Evolutionary conservation across 2,888 invertebrate genomes (phyloP).

Genomic region (Pterobdella sp.): DNA sequence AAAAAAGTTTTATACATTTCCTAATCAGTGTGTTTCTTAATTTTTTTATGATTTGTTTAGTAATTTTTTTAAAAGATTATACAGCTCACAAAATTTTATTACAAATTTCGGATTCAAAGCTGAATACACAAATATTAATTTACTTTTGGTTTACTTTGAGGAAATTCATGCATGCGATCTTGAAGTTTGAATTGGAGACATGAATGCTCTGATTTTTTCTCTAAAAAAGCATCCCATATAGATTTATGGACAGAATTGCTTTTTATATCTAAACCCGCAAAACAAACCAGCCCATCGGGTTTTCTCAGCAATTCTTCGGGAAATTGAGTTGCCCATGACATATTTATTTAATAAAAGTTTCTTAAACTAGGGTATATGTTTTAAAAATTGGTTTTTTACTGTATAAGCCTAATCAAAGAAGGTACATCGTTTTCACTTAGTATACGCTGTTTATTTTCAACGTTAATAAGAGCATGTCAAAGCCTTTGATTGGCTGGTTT

Average conservation of each 20-base stretch:
- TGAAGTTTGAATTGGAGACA: slow-evolving; percentile 76
- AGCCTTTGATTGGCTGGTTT: too few relatives aligned
- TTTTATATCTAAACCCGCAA: slow-evolving; percentile 76
- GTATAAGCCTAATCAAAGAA: too few relatives aligned
- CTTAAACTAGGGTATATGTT: too few relatives aligned
- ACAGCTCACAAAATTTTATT: neutral
- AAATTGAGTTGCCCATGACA: slow-evolving; percentile 56
- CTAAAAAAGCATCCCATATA: slow-evolving; percentile 86
- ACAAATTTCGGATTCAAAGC: neutral
- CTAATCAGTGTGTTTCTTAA: neutral
- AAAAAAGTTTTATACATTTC: slow-evolving; percentile 15
- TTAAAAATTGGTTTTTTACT: too few relatives aligned
- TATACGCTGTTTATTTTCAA: too few relatives aligned
- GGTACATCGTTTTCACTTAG: too few relatives aligned
- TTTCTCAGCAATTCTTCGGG: slow-evolving; percentile 75
- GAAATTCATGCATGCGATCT: slow-evolving; percentile 75
- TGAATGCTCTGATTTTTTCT: slow-evolving; percentile 71
- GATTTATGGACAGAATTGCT: slow-evolving; percentile 79
- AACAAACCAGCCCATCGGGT: slow-evolving; percentile 75
- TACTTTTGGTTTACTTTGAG: slow-evolving; percentile 55
- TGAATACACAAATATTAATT: neutral
- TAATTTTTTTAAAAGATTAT: slow-evolving; percentile 13
- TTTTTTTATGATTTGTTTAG: too few relatives aligned
- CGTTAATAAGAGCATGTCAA: too few relatives aligned
- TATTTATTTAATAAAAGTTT: too few relatives aligned